Base-by-base conservation (phyloP, 2,113 vertebrate species). In the Dipodomys ordii region DNA sequence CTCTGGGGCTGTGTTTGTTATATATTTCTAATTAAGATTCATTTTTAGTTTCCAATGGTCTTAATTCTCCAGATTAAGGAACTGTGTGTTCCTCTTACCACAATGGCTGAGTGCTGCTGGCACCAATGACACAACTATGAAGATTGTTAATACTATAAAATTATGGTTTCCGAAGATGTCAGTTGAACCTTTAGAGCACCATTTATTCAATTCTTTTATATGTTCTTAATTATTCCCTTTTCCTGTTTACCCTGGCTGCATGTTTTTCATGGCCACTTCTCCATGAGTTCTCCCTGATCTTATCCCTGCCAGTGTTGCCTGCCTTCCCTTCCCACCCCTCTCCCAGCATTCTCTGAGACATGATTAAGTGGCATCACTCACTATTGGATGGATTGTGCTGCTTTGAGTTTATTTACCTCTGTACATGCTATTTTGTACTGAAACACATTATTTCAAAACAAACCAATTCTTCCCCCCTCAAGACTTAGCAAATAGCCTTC, bases 1-100 rank as follows among this genome's bases (percentile, higher is more conserved):
- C 44, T 81, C 88, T 68, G 16, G 46, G 25, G 44, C 20, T 87
- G 12, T 85, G 65, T 94, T 89, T 80, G 44, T 83, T 91, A 49
- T 49, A 92, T 91, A 92, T 91, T 96, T 97, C 39, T 90, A 92
- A 88, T 95, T 86, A 92, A 88, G 73, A 92, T 87, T 96, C 85
- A 93, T 82, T 90, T 95, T 95, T 89, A 83, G 35, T 93, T 96
- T 88, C 60, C 80, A 87, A 81, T 84, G 27, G 69, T 95, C 44
- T 46, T 88, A 83, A 49, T 87, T 96, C 82, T 93, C 46, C 57
- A 93, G 44, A 87, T 89, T 78, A 89, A 69, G 32, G 77, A 94
- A 87, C 60, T 91, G 39, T 62, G 60, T 93, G 88, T 95, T 97
- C 90, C 39, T 95, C 90, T 96, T 95, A 83, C 6, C 84, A 68